Evolutionary conservation across 2,888 invertebrate genomes (phyloP).

Genomic region (Pseudolycoriella hygida): DNA sequence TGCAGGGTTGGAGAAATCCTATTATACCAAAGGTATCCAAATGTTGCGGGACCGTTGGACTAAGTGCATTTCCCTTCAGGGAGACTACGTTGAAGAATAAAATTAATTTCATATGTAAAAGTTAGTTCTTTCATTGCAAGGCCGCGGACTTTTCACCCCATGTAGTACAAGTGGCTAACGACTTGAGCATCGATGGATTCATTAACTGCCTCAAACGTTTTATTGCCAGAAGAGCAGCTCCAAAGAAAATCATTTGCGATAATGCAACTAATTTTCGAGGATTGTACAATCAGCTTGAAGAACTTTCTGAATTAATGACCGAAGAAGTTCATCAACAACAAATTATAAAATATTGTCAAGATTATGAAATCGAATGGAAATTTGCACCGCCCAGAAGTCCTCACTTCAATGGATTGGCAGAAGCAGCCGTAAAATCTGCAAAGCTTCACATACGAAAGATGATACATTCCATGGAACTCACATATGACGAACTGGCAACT

Average conservation of each 20-base stretch:
- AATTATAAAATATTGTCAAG: not conserved
- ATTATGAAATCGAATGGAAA: not conserved
- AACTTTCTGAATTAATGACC: not conserved
- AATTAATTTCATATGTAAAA: no score
- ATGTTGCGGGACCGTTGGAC: no score
- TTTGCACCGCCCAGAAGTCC: not conserved
- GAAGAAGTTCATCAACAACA: not conserved
- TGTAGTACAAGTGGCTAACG: no score
- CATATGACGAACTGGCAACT: not conserved
- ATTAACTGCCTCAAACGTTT: no score
- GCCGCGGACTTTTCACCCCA: no score
- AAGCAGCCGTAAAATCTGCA: not conserved
- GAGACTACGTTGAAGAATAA: no score
- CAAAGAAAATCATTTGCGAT: slow-evolving; percentile 5
- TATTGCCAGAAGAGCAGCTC: not conserved
- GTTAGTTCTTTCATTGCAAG: no score
- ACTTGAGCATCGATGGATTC: no score
- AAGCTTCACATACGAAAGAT: not conserved
- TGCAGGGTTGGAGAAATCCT: no score
- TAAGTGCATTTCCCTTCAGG: no score
- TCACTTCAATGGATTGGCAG: not conserved
- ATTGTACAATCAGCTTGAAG: not conserved
- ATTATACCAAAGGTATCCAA: no score
- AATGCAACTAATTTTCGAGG: not conserved
- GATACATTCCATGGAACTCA: not conserved